These are phyloP conservation scores for human DNA, from an alignment of 2,113 vertebrate genomes.

Conservation along the genomic window DNA sequence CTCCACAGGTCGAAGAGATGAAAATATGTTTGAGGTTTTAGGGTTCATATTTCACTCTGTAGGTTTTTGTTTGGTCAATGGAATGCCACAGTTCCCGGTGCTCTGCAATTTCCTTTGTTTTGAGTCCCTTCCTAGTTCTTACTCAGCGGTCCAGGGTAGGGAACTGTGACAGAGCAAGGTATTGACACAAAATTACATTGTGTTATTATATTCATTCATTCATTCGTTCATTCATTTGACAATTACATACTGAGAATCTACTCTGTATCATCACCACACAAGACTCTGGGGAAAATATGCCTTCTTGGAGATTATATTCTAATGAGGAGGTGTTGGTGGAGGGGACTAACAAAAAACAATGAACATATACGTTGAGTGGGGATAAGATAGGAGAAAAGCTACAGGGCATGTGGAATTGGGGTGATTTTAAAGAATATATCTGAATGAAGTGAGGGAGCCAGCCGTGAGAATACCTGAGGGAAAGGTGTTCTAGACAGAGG, in stretches of 20 bases:
- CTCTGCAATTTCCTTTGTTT: slow-evolving; percentile 17
- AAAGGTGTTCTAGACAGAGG: background rate
- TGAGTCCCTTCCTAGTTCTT: slow-evolving; percentile 45
- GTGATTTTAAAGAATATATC: background rate
- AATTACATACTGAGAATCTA: background rate
- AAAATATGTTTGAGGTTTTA: slow-evolving; percentile 5
- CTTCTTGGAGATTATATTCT: slow-evolving; percentile 1
- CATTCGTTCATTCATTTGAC: background rate
- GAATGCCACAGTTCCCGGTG: background rate
- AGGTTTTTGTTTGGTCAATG: background rate
- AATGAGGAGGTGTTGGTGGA: background rate
- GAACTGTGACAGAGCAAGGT: background rate
- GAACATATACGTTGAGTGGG: background rate
- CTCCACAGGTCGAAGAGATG: slow-evolving; percentile 4
- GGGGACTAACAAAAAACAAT: background rate
- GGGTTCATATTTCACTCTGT: background rate
- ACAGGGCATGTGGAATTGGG: background rate
- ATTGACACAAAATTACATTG: slow-evolving; percentile 4
- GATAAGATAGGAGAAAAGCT: background rate
- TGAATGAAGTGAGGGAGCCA: background rate
- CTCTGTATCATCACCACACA: background rate
- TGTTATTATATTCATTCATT: slow-evolving; percentile 18
- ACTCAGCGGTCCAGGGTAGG: background rate
- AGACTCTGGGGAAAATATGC: background rate
- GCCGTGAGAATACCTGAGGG: background rate